Percentiles rank a stretch among this genome's conserved stretches.
Conservation (phyloP, 1,140 invertebrate genomes). For the Heliconius hermathena region DNA sequence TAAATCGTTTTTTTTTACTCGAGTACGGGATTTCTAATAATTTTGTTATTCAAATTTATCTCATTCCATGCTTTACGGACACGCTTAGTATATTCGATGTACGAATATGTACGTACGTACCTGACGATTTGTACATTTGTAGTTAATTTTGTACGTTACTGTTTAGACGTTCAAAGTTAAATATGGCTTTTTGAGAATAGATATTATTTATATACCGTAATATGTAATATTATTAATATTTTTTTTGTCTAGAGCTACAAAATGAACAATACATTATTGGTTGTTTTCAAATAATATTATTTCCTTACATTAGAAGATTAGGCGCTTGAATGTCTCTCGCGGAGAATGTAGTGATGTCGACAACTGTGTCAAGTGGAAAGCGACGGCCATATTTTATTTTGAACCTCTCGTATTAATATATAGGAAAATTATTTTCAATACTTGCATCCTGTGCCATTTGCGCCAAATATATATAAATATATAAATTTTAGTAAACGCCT, state of each 20-base stretch:
- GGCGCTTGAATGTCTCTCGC: not conserved
- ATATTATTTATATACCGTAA: too few species aligned
- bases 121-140: constrained; percentile 69
- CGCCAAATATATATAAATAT: constrained; percentile 12
- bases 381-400: constrained; percentile 5
- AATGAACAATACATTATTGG: not conserved
- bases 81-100: constrained; percentile 55
- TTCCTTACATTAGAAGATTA: not conserved
- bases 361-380: not conserved
- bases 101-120: constrained; percentile 56
- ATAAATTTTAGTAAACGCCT: constrained; percentile 12
- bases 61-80: constrained; percentile 60
- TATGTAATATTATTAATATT: too few species aligned
- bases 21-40: constrained; percentile 21
- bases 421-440: constrained; percentile 31
- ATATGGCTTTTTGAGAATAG: not conserved
- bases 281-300: too few species aligned
- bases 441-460: constrained; percentile 34
- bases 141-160: constrained; percentile 52
- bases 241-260: too few species aligned
- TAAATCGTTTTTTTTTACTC: not conserved
- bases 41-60: constrained; percentile 40
- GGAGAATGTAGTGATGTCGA: not conserved
- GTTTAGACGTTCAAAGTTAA: not conserved
- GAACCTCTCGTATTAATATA: constrained; percentile 21